Conservation (phyloP, 1,140 invertebrate genomes). For the Cecropterus lyciades region DNA sequence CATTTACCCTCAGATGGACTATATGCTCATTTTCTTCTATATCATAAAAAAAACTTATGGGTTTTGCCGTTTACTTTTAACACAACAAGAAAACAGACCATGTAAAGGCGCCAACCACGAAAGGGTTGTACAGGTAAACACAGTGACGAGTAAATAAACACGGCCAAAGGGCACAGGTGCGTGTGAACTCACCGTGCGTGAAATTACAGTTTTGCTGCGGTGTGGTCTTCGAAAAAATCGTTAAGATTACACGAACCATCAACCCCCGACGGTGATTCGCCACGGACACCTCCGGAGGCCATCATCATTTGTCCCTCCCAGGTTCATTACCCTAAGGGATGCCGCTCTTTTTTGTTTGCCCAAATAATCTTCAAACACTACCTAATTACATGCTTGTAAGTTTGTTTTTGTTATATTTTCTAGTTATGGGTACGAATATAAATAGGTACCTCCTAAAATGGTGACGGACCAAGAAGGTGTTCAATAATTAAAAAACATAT, state of each 20-base stretch:
- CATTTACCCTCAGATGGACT: too few species aligned
- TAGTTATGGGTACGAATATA: not conserved
- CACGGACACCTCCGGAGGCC: constrained; percentile 61
- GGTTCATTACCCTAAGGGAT: constrained; percentile 52
- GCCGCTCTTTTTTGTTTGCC: constrained; percentile 45
- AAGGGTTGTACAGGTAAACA: not conserved
- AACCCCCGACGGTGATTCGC: constrained; percentile 69
- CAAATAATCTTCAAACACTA: constrained; percentile 3
- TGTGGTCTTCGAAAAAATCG: constrained; percentile 77
- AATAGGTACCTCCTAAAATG: too few species aligned
- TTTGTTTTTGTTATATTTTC: not conserved
- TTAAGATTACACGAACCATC: constrained; percentile 75
- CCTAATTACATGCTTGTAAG: not conserved
- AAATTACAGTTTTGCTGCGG: constrained; percentile 77
- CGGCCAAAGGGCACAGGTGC: constrained; percentile 61
- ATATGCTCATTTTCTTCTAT: too few species aligned
- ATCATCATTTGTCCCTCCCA: constrained; percentile 67
- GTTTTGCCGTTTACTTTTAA: not conserved
- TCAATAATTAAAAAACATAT: too few species aligned
- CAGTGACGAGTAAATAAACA: constrained; percentile 18
- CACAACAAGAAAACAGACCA: not conserved
- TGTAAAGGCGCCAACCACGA: not conserved
- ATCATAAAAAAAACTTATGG: too few species aligned
- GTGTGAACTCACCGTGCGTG: constrained; percentile 75
- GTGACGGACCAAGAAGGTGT: too few species aligned